These are phyloP conservation scores for Crocallis elinguaria DNA, from an alignment of 2,888 invertebrate species.

Conservation along the genomic window DNA sequence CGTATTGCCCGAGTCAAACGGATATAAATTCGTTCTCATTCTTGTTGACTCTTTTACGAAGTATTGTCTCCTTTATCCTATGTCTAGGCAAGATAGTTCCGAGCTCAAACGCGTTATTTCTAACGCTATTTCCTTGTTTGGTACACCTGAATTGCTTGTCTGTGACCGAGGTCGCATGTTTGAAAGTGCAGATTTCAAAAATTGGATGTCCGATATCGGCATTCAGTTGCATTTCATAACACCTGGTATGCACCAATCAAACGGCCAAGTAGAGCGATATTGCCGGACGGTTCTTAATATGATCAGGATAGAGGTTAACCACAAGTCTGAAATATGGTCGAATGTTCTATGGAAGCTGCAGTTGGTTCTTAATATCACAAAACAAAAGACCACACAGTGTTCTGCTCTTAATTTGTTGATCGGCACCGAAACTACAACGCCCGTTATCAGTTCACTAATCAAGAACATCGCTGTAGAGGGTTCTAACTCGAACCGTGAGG, in stretches of 20 bases:
- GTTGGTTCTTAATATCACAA: neutral
- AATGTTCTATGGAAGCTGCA: neutral
- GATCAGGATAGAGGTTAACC: neutral
- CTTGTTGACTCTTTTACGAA: conserved; percentile 4
- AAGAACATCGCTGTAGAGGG: too few species aligned
- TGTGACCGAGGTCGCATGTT: neutral
- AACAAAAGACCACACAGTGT: neutral
- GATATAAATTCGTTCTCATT: neutral
- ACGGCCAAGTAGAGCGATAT: neutral
- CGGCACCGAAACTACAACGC: neutral
- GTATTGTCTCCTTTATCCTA: neutral
- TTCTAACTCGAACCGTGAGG: too few species aligned
- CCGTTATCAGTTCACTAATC: too few species aligned
- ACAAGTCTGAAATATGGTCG: neutral
- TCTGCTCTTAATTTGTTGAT: neutral
- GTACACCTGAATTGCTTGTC: neutral
- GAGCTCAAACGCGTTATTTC: neutral
- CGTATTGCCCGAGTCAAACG: neutral
- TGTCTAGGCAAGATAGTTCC: neutral
- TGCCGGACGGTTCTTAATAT: neutral
- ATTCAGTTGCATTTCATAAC: neutral
- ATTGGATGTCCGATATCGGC: neutral
- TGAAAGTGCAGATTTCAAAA: neutral
- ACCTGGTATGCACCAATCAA: neutral
- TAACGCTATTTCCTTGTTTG: conserved; percentile 1